Conservation (phyloP, 2,888 invertebrate species). For the Cheilosia variabilis region DNA sequence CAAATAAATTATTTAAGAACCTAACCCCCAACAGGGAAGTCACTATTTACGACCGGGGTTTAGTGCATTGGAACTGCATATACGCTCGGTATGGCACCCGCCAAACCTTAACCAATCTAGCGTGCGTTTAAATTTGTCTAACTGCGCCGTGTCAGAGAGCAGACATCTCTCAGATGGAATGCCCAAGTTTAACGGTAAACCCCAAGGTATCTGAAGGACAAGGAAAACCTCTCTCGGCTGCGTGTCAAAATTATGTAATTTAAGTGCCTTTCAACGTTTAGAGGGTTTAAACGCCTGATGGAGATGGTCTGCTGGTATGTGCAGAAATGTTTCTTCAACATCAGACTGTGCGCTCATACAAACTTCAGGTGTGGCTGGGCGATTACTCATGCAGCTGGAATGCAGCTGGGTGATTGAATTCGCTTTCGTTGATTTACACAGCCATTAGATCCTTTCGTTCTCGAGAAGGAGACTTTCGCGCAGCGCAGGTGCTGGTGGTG, state of each 20-base stretch:
- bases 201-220: conserved; percentile 40
- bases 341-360: conserved; percentile 4
- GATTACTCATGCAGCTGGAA: conserved; percentile 24
- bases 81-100: conserved; percentile 6
- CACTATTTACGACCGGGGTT: conserved; percentile 28
- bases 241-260: conserved; percentile 69
- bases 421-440: conserved; percentile 59
- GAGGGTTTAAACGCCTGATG: conserved; percentile 17
- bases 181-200: conserved; percentile 32
- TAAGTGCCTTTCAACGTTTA: conserved; percentile 57
- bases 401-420: conserved; percentile 34
- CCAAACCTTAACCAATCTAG: conserved; percentile 20
- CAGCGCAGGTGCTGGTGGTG: conserved; percentile 11
- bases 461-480: conserved; percentile 1
- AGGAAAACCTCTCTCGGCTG: conserved; percentile 64
- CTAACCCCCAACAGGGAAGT: conserved; percentile 35
- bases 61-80: neutral
- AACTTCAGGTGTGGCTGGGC: conserved; percentile 10
- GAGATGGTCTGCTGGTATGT: conserved; percentile 14
- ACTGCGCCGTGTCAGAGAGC: conserved; percentile 8
- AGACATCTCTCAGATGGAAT: conserved; percentile 40
- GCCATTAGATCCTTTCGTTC: conserved; percentile 31
- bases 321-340: conserved; percentile 25
- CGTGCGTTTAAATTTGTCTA: conserved; percentile 24
- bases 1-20: conserved; percentile 48